Base-by-base conservation (phyloP, 2,797 vertebrate genomes). In the Hippoglossus hippoglossus region DNA sequence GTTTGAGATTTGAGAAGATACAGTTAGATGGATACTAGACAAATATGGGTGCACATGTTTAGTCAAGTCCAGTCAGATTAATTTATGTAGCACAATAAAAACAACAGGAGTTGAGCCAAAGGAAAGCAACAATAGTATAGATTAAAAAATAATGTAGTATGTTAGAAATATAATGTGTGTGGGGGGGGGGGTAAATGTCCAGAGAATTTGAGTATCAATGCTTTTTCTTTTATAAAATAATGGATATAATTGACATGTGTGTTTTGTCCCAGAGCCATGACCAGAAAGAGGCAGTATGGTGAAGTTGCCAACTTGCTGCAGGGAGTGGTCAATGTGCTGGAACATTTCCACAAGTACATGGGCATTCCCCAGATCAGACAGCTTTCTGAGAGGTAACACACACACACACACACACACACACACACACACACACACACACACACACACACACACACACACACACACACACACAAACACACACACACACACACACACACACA, bases 331-430 rank as follows among this genome's bases (percentile, higher is more conserved):
- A 99, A 99, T 11, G 98, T 99, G 46, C 92, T 99, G 25, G 98
- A 99, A 74, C 98, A 99, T 87, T 99, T 99, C 93, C 97, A 97
- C 83, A 99, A 97, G 68, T 99, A 99, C 81, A 98, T 99, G 97
- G 95, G 96, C 60, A 98, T 99, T 83, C 96, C 97, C 10, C 98
- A 99, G 94, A 99, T 99, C 86, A 97, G 98, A 31, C 98, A 99
- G 89, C 97, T 99, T 58, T 98, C 97, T 0, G 98, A 99, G 90
- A 97, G 98, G 98, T 99, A 93, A 92, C 28, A 24, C 22, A 41
- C 8, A 47, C 19, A 9, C 11, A 57, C 61, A 51, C 41, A 71
- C n/a, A 31, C 51, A 65, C 13, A 50, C 60, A 61, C 52, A 57
- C 34, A 47, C 54, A 58, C 6, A 47, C 25, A 24, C 22, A 63